These are phyloP conservation scores for Myotis myotis DNA, from an alignment of 2,797 vertebrate species.

Conservation along the genomic window DNA sequence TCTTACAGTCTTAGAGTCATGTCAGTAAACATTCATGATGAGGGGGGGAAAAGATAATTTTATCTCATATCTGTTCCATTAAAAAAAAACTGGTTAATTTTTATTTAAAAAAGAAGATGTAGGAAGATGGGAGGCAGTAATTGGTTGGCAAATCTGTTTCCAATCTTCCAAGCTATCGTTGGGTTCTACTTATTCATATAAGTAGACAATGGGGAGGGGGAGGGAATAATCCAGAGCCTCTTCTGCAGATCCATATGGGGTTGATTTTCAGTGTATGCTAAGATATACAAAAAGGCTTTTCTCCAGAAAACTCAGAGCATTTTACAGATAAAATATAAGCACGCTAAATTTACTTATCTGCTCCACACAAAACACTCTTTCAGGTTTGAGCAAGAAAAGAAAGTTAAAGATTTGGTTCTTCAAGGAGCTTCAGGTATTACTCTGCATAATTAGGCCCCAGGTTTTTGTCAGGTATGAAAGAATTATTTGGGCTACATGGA, in stretches of 20 bases:
- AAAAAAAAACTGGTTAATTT: slow-evolving; percentile 3
- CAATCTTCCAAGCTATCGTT: slow-evolving; percentile 27
- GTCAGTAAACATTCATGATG: slow-evolving; percentile 33
- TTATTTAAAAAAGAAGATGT: neutral
- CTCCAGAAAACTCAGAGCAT: slow-evolving; percentile 38
- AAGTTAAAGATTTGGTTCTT: neutral
- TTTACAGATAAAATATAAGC: neutral
- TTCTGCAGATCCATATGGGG: neutral
- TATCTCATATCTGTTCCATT: neutral
- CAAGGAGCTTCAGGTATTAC: neutral
- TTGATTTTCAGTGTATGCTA: neutral
- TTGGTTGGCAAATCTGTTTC: neutral
- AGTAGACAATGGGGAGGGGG: neutral
- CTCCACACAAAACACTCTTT: neutral
- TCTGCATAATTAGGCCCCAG: neutral
- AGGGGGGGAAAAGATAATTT: neutral
- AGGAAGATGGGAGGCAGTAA: neutral
- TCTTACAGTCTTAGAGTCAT: neutral
- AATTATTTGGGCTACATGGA: neutral
- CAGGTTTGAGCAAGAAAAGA: neutral
- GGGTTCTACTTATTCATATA: neutral
- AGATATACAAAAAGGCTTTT: neutral
- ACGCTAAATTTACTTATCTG: neutral
- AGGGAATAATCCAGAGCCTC: neutral
- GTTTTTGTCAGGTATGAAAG: neutral